Base-by-base conservation (phyloP, 2,797 vertebrate genomes). In the Chloroceryle inda region DNA sequence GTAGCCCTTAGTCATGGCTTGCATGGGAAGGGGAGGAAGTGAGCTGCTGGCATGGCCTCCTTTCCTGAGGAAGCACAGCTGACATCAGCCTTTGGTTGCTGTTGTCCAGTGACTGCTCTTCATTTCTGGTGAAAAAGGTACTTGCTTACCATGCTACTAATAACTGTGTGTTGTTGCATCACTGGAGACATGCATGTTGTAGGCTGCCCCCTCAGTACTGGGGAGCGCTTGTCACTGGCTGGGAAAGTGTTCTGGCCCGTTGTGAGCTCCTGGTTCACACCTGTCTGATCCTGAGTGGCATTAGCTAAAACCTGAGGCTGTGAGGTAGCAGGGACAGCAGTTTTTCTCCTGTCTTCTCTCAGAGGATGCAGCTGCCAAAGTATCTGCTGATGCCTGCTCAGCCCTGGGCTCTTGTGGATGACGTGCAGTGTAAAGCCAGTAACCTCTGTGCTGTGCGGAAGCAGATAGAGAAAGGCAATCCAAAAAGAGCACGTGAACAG, bases 151-250 rank as follows among this genome's bases (percentile, higher is more conserved):
- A 4, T 0, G 0, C 44, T 64, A 59, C 29, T 37, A 10, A 19
- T 31, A 11, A 6, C n/a, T 21, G 19, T 1, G 3, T 69, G 45
- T 15, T 31, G 18, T 2, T 42, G 49, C 26, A 40, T 29, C 3
- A 3, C 5, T 35, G 31, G 13, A 23, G 17, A 38, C 2, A 1
- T 29, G 18, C 14, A 1, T 13, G 13, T 50, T 33, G 35, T 6
- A 44, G 19, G 37, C 42, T 66, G 11, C 5, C 17, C 29, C 27
- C 35, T 27, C 2, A 0, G n/a, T 3, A 4, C 33, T 66, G 35
- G 9, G 5, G 6, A 27, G 27, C 29, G 27, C 22, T 40, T 5
- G 7, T 61, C 29, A 23, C 0, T 3, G 40, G 9, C 0, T 40
- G 37, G 56, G 58, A 31, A 50, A 58, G 26, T 7, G 19, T 31